Conservation (phyloP, 92 coral and sea anemone genomes). For the Zoanthus gigantus region DNA sequence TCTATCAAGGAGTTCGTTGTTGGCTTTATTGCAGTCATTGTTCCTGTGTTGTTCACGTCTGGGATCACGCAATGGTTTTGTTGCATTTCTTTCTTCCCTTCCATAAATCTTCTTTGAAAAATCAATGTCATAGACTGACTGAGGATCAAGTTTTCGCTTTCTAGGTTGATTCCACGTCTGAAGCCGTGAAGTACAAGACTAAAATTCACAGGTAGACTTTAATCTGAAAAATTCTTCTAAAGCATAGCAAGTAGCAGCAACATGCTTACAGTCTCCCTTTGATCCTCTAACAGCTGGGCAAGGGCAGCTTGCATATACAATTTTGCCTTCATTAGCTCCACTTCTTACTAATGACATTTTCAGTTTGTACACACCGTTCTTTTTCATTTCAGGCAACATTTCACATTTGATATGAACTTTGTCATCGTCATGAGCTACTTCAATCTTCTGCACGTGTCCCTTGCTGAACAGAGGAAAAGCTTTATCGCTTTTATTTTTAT, state of each 20-base stretch:
- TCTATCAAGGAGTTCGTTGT: conserved; percentile 55
- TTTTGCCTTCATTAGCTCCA: conserved; percentile 9
- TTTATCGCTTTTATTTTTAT: no score
- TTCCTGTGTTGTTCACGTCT: conserved; percentile 51
- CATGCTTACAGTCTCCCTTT: conserved; percentile 57
- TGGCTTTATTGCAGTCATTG: conserved; percentile 49
- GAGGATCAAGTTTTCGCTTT: conserved; percentile 59
- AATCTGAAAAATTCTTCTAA: conserved; percentile 62
- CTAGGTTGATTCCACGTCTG: conserved; percentile 67
- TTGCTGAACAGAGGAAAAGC: no score
- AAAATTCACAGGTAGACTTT: conserved; percentile 31
- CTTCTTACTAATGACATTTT: conserved; percentile 14
- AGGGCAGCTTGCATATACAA: conserved; percentile 21
- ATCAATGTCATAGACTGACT: conserved; percentile 59
- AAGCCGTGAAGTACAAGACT: conserved; percentile 57
- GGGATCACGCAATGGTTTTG: conserved; percentile 57
- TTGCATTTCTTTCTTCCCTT: conserved; percentile 53
- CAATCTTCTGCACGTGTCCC: conserved; percentile 3
- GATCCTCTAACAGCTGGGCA: conserved; percentile 32
- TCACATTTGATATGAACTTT: not conserved
- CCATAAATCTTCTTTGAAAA: conserved; percentile 60
- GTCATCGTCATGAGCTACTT: not conserved
- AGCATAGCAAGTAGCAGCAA: conserved; percentile 67
- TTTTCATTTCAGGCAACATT: not conserved
- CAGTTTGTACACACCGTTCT: not conserved